Evolutionary conservation across 2,797 vertebrate species (phyloP).

Genomic region (Cyclura pinguis): DNA sequence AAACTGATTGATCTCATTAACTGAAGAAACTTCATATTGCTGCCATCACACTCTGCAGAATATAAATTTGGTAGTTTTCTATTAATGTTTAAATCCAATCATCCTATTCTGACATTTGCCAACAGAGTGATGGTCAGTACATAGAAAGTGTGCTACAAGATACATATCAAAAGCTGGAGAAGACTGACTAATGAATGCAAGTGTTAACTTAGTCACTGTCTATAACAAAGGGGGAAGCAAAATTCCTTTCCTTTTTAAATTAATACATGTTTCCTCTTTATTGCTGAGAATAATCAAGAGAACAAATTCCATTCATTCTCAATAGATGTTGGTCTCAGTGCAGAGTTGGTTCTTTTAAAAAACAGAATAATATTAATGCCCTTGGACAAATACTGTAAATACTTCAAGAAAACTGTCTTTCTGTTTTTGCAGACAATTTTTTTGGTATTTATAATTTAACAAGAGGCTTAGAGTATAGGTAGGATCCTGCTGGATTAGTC

Average conservation of each 20-base stretch:
- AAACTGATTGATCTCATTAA: neutral
- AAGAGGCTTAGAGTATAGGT: neutral
- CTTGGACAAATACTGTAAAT: neutral
- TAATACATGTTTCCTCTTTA: slow-evolving; percentile 42
- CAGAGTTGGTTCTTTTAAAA: neutral
- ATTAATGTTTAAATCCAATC: neutral
- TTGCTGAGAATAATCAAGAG: slow-evolving; percentile 50
- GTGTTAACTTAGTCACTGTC: slow-evolving; percentile 49
- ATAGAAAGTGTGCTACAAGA: neutral
- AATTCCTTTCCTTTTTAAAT: slow-evolving; percentile 57
- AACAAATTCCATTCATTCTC: slow-evolving; percentile 55
- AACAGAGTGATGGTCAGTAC: no score
- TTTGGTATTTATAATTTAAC: neutral
- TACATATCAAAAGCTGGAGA: neutral
- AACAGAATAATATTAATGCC: neutral
- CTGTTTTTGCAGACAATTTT: neutral
- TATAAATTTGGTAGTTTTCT: neutral
- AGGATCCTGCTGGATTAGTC: neutral
- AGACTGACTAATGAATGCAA: slow-evolving; percentile 31
- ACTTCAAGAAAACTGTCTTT: neutral
- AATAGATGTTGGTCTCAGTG: slow-evolving; percentile 59
- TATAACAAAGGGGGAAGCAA: slow-evolving; percentile 53
- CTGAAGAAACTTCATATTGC: neutral
- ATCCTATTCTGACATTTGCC: neutral
- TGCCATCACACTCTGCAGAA: no score